Conservation (phyloP, 2,113 vertebrate genomes). For the Callaeas wilsoni region DNA sequence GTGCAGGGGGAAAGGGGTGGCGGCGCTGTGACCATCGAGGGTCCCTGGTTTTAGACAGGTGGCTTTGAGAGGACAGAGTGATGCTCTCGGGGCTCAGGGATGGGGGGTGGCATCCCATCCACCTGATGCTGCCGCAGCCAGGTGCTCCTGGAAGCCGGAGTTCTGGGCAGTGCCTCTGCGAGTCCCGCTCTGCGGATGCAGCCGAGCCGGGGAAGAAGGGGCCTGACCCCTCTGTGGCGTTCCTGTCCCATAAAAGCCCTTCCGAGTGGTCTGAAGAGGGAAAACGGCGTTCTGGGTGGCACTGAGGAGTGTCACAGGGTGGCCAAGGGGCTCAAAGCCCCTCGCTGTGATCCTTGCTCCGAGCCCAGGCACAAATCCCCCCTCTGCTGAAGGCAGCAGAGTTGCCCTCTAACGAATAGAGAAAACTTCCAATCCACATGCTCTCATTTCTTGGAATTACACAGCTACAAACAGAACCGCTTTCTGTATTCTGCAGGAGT, state of each 20-base stretch:
- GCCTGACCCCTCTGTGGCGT: background rate
- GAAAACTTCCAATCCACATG: background rate
- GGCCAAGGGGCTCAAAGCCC: background rate
- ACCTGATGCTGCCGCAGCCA: background rate
- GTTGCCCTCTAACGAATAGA: background rate
- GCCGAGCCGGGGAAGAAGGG: background rate
- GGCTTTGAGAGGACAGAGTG: background rate
- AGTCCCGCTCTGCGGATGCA: accelerated
- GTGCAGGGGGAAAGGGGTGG: background rate
- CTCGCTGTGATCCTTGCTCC: background rate
- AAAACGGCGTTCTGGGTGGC: background rate
- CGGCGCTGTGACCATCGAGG: accelerated
- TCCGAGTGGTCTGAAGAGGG: background rate
- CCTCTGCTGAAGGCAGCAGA: background rate
- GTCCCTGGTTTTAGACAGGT: background rate
- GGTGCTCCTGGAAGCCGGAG: background rate
- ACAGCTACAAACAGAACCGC: background rate
- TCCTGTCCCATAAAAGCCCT: background rate
- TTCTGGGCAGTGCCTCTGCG: too few species aligned
- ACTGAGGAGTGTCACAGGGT: background rate
- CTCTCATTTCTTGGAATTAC: background rate
- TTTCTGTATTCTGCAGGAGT: background rate
- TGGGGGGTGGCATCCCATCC: background rate
- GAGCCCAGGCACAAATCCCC: too few species aligned
- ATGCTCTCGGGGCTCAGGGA: accelerated